Base-by-base conservation (phyloP, 2,888 invertebrate species). In the Rhamnusium bicolor region DNA sequence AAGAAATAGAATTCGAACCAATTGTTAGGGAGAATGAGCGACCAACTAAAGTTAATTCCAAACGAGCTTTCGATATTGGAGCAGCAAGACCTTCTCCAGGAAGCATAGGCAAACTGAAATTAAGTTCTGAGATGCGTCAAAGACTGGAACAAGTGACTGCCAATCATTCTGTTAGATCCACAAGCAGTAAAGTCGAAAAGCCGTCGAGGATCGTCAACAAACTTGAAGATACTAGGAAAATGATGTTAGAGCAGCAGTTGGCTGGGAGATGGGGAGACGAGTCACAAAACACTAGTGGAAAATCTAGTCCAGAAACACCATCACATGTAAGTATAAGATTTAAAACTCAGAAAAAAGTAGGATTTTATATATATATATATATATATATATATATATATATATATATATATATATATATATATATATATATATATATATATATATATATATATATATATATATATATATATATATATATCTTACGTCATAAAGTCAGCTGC, bases 81-180 rank as follows among this genome's bases (percentile, higher is more conserved):
- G 95, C 95, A 0, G 93, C 94, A 71, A 90, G 95, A 49, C 95
- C 95, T 0, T 93, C 94, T 0, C 96, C 96, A 0, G 96, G 96
- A 5, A 96, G 96, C 84, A 95, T 97, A 3, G 97, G 97, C 0
- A 97, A 97, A 86, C 88, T 97, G 0, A 95, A 96, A 83, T 91
- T 97, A 7, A 96, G 96, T 84, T 95, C 95, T 0, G 97, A 97
- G 89, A 97, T 97, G 97, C 91, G 96, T 12, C 95, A 96, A 83
- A 91, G 97, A 76, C 86, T 97, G 73, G 97, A 97, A 86, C 92
- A 94, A 85, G 96, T 97, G 0, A 97, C 96, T 0, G 95, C 96
- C 0, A 95, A 95, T 81, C 96, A 96, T 86, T 96, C 96, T 1
- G 94, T 96, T 0, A 90, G 96, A 19, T 93, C 93, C 0, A 93